Percentiles rank a stretch among this genome's conserved stretches.
Evolutionary conservation across 2,888 invertebrate species (phyloP).

Genomic region (Melinaea marsaeus): DNA sequence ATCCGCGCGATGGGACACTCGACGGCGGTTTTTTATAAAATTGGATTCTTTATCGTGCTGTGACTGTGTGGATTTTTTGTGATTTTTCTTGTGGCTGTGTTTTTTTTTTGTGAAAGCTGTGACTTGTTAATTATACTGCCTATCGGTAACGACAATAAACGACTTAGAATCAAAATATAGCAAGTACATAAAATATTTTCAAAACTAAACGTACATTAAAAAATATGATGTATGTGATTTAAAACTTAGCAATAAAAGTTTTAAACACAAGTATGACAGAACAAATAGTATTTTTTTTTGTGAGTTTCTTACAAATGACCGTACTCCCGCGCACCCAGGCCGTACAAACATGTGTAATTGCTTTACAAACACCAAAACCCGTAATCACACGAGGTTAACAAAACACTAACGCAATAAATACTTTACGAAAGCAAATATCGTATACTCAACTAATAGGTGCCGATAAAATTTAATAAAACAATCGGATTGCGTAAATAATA

Average conservation of each 20-base stretch:
- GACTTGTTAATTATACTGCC: background rate
- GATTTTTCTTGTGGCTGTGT: conserved; percentile 16
- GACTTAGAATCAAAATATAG: background rate
- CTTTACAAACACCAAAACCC: conserved; percentile 69
- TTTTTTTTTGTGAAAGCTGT: conserved; percentile 8
- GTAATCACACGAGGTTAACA: conserved; percentile 74
- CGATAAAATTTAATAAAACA: conserved; percentile 62
- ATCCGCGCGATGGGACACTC: conserved; percentile 13
- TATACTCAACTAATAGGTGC: conserved; percentile 64
- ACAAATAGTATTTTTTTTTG: conserved; percentile 23
- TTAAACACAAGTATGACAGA: conserved; percentile 12
- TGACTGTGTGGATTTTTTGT: conserved; percentile 19
- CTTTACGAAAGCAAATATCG: conserved; percentile 60
- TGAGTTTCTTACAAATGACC: conserved; percentile 23
- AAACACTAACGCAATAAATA: conserved; percentile 70
- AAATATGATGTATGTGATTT: background rate
- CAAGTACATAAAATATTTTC: background rate
- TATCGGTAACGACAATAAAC: background rate
- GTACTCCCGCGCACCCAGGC: conserved; percentile 45
- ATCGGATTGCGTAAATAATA: conserved; percentile 53
- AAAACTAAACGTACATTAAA: too few relatives aligned
- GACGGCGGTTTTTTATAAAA: conserved; percentile 29
- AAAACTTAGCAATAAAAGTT: background rate
- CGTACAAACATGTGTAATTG: conserved; percentile 65
- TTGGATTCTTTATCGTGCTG: conserved; percentile 11